Conservation (phyloP, 2,113 vertebrate genomes). For the Furnarius figulus region DNA sequence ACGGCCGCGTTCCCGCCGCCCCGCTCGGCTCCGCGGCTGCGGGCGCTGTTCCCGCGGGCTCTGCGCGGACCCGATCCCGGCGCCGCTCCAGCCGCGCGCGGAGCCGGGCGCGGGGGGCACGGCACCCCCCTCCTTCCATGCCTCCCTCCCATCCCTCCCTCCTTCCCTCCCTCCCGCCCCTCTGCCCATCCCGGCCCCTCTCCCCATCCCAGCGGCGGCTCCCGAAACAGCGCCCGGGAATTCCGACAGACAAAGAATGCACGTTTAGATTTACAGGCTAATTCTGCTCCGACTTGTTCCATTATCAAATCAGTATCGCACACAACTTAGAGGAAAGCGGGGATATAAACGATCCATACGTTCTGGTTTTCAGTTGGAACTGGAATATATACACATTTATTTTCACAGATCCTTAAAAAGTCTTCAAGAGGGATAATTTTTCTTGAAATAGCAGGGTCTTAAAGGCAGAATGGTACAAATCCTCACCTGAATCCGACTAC, state of each 20-base stretch:
- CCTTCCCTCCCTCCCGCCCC: too few species aligned
- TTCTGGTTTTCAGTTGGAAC: not conserved
- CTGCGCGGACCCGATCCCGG: not conserved
- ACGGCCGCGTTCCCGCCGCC: not conserved
- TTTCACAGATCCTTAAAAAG: not conserved
- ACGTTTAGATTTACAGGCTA: not conserved
- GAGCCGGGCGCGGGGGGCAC: too few species aligned
- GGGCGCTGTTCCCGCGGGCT: not conserved
- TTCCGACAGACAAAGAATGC: not conserved
- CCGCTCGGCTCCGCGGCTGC: not conserved
- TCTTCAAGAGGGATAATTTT: not conserved
- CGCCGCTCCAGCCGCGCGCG: not conserved
- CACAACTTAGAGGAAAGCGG: not conserved
- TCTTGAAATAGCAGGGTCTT: not conserved
- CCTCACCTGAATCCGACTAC: constrained; percentile 15
- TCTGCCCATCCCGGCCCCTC: not conserved
- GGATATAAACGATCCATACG: not conserved
- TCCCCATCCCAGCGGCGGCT: not conserved
- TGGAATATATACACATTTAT: not conserved
- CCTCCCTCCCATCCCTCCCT: too few species aligned
- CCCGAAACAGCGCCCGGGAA: not conserved
- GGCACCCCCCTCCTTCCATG: not conserved
- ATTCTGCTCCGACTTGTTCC: not conserved
- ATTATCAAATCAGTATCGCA: not conserved
- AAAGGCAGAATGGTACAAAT: not conserved